Evolutionary conservation across 2,797 vertebrate genomes (phyloP).

Genomic region (Valencia hispanica): DNA sequence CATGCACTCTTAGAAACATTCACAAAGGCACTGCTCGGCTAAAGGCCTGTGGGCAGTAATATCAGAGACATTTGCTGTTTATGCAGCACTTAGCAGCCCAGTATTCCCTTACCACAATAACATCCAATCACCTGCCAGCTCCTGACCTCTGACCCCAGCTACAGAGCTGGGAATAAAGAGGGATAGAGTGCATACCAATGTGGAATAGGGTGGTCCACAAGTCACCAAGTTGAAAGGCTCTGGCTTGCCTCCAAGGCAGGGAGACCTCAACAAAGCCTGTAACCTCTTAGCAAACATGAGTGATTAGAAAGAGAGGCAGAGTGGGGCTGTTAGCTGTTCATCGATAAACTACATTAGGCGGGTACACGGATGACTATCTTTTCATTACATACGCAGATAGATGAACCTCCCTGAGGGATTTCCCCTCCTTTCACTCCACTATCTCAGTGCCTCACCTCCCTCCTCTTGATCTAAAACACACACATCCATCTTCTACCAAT

Average conservation of each 20-base stretch:
- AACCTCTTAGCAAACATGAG: conserved; percentile 45
- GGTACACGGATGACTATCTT: conserved; percentile 67
- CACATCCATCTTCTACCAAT: conserved; percentile 22
- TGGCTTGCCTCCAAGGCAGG: conserved; percentile 52
- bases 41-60: conserved; percentile 69
- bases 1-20: conserved; percentile 24
- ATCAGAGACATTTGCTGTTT: conserved; percentile 80
- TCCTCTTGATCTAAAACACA: conserved; percentile 39
- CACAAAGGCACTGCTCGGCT: conserved; percentile 27
- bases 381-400: conserved; percentile 73
- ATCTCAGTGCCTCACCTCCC: conserved; percentile 32
- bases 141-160: conserved; percentile 69
- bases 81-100: conserved; percentile 67
- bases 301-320: conserved; percentile 42
- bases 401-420: conserved; percentile 70
- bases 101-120: conserved; percentile 82
- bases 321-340: conserved; percentile 49
- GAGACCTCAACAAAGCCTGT: conserved; percentile 56
- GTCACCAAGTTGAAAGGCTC: conserved; percentile 56
- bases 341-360: conserved; percentile 66
- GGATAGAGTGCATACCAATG: conserved; percentile 61
- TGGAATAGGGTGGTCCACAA: conserved; percentile 60
- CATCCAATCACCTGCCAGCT: conserved; percentile 78
- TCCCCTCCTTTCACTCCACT: conserved; percentile 47
- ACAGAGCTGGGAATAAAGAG: conserved; percentile 50